Evolutionary conservation across 2,797 vertebrate species (phyloP).

Genomic region (Mormyrus proboscirostris): DNA sequence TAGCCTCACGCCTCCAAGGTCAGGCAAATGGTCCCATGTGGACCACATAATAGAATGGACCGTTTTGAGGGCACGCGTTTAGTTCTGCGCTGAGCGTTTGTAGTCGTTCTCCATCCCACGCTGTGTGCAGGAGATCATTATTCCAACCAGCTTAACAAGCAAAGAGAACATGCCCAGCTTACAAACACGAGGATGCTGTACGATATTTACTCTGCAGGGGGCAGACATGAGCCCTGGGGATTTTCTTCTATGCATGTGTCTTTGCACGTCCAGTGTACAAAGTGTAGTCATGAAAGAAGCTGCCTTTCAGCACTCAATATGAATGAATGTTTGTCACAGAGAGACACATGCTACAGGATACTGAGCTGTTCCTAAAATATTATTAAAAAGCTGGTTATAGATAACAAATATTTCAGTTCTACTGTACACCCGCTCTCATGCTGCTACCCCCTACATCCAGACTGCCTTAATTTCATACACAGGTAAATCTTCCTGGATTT

Average conservation of each 20-base stretch:
- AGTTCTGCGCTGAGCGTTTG: not conserved
- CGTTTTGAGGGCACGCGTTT: not conserved
- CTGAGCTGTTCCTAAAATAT: not conserved
- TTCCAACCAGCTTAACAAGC: not conserved
- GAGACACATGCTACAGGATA: not conserved
- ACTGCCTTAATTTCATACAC: not conserved
- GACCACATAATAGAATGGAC: not conserved
- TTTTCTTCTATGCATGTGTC: not conserved
- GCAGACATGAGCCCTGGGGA: not conserved
- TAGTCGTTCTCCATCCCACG: not conserved
- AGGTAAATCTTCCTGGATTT: not conserved
- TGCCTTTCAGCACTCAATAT: not conserved
- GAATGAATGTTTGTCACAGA: not conserved
- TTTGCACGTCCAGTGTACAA: not conserved
- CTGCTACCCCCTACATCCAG: not conserved
- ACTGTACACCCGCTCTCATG: not conserved
- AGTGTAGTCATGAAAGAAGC: not conserved
- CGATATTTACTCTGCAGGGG: not conserved
- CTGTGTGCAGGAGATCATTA: not conserved
- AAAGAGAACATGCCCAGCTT: not conserved
- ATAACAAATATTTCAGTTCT: not conserved
- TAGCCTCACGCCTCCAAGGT: not conserved
- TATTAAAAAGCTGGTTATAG: not conserved
- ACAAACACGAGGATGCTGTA: not conserved
- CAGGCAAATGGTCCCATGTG: not conserved